A percentile compares a stretch with the other conserved stretches of the same genome.
These are phyloP conservation scores for Callaeas wilsoni DNA, from an alignment of 2,113 vertebrate species.

Conservation along the genomic window DNA sequence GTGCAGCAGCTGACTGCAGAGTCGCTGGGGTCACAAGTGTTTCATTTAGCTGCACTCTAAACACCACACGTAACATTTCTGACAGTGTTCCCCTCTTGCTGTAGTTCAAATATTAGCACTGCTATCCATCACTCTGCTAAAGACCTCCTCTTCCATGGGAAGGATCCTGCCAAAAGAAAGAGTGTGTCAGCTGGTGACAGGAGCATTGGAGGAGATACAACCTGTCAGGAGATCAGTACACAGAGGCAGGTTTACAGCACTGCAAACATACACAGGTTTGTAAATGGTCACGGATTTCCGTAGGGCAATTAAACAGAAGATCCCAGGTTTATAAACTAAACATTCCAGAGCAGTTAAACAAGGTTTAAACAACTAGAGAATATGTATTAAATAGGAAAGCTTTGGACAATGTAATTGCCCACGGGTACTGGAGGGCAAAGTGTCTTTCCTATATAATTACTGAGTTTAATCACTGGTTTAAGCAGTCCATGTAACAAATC, in stretches of 20 bases:
- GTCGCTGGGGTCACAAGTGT: background rate
- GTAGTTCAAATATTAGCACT: background rate
- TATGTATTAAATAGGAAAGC: background rate
- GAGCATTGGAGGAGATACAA: background rate
- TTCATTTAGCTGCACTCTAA: background rate
- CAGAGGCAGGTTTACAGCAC: background rate
- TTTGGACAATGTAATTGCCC: background rate
- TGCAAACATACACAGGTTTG: background rate
- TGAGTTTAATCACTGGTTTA: background rate
- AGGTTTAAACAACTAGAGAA: background rate
- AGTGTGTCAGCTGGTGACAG: background rate
- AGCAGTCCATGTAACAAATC: background rate
- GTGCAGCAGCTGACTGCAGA: background rate
- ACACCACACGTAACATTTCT: background rate
- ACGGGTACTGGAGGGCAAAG: background rate
- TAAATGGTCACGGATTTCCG: background rate
- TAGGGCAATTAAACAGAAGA: background rate
- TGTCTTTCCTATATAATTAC: background rate
- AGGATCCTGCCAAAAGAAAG: background rate
- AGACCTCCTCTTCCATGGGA: background rate
- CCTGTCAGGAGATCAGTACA: background rate
- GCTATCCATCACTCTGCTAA: background rate
- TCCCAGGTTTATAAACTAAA: background rate
- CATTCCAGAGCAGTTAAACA: background rate
- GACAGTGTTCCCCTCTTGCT: background rate